Conservation (phyloP, 2,113 vertebrate genomes). For the Rousettus leschenaultii region DNA sequence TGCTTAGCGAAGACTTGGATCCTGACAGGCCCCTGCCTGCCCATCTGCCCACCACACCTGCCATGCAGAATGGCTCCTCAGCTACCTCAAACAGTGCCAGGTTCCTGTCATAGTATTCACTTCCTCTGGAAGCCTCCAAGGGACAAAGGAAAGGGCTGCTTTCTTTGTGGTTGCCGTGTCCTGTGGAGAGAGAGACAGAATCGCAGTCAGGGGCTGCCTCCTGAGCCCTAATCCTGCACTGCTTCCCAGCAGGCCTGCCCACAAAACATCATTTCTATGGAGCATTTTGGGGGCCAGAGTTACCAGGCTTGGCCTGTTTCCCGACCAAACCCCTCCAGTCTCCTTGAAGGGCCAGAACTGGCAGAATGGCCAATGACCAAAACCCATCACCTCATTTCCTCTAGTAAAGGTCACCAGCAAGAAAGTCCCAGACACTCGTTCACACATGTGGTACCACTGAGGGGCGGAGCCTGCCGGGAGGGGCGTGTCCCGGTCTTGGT, state of each 20-base stretch:
- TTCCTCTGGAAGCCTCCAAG: constrained; percentile 87
- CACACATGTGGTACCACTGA: neutral
- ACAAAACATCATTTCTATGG: neutral
- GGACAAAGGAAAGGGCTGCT: constrained; percentile 93
- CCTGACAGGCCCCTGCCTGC: neutral
- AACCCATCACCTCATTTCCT: neutral
- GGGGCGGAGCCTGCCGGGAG: neutral
- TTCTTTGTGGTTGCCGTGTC: constrained; percentile 94
- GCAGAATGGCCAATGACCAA: neutral
- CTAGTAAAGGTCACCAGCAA: no score
- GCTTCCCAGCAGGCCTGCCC: neutral
- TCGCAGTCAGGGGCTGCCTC: neutral
- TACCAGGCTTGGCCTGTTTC: neutral
- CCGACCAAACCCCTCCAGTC: neutral
- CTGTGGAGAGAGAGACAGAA: constrained; percentile 75
- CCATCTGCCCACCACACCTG: constrained; percentile 7
- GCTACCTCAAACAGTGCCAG: constrained; percentile 98
- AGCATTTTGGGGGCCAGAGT: neutral
- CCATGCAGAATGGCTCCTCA: neutral
- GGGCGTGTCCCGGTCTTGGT: neutral
- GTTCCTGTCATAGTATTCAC: constrained; percentile 96
- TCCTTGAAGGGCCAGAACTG: neutral
- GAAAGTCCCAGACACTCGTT: neutral
- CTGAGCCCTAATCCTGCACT: neutral
- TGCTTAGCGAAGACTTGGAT: neutral